phyloP scores from a whole-genome alignment of 2,888 invertebrate species.

The Phragmatobia fuliginosa region DNA sequence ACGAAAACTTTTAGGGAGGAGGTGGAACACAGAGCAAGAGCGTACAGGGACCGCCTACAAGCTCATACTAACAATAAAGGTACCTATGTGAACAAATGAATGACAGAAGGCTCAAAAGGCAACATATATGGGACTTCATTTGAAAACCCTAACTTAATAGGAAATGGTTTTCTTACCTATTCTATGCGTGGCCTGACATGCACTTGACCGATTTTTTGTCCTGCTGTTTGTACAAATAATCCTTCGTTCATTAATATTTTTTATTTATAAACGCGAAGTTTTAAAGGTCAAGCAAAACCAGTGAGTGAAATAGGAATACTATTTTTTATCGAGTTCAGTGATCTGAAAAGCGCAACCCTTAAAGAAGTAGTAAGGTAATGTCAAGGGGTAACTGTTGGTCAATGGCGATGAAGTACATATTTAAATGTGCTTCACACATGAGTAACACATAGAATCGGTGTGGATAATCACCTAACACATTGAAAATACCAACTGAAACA shows the following conservation, averaged over 20 bases:
- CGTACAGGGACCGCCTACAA: too few species aligned
- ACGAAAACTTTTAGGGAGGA: too few species aligned
- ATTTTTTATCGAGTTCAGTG: constrained; percentile 59
- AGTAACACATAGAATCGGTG: constrained; percentile 4
- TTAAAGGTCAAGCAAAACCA: constrained; percentile 54
- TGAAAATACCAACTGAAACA: not conserved
- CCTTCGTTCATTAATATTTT: not conserved
- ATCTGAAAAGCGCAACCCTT: constrained; percentile 63
- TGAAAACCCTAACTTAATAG: too few species aligned
- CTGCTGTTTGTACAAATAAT: not conserved
- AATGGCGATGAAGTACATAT: constrained; percentile 29
- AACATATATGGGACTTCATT: too few species aligned
- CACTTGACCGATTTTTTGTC: too few species aligned
- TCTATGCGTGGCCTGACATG: too few species aligned
- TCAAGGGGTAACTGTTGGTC: constrained; percentile 63
- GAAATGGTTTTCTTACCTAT: too few species aligned
- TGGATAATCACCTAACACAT: constrained; percentile 13
- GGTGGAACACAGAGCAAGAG: too few species aligned
- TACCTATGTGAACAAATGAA: too few species aligned
- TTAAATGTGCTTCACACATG: not conserved
- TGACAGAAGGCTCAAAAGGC: too few species aligned
- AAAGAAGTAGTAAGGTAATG: constrained; percentile 49
- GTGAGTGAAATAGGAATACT: constrained; percentile 55
- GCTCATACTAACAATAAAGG: too few species aligned
- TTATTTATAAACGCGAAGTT: not conserved